Evolutionary conservation across 2,113 vertebrate genomes (phyloP).

Genomic region (Zosterops lateralis): DNA sequence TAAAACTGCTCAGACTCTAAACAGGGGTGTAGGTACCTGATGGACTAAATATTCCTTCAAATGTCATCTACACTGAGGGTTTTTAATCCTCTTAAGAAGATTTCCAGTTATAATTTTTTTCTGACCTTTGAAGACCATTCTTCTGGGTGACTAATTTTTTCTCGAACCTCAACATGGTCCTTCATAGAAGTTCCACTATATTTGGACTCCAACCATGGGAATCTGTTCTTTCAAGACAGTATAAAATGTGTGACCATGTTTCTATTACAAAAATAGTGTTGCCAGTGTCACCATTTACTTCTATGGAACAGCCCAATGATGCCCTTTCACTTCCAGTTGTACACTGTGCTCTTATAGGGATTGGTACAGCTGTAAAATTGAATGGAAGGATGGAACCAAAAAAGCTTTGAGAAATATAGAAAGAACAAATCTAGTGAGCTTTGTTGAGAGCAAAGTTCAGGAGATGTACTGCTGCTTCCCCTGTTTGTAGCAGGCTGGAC

Average conservation of each 20-base stretch:
- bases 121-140: constrained; percentile 17
- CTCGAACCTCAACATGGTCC: background rate
- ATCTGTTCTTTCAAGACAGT: background rate
- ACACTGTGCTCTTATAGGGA: accelerated
- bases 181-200: background rate
- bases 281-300: background rate
- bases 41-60: background rate
- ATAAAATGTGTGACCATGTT: background rate
- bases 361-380: background rate
- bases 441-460: background rate
- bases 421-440: background rate
- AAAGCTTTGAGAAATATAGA: background rate
- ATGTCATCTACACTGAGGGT: background rate
- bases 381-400: accelerated
- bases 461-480: background rate
- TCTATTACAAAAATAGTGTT: background rate
- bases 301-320: background rate
- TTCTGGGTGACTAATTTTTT: background rate
- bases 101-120: background rate
- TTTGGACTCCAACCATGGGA: background rate
- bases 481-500: accelerated
- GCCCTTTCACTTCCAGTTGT: background rate
- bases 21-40: background rate
- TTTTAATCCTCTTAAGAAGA: background rate
- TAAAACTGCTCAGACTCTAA: background rate